phyloP scores from a whole-genome alignment of 2,888 invertebrate genomes.

The Sphecodes monilicornis region DNA sequence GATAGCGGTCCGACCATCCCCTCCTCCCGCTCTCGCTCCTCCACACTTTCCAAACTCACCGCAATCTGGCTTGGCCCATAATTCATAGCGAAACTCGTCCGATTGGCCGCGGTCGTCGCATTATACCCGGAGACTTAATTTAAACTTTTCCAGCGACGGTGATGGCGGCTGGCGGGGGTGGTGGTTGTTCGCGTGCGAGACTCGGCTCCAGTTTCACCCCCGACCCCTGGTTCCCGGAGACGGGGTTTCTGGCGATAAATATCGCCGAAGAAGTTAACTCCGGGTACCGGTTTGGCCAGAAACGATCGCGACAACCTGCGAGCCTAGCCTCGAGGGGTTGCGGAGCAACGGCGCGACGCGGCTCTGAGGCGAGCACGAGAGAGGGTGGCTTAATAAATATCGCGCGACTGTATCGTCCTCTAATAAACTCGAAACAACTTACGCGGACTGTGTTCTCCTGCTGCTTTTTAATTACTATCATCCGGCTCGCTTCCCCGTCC shows the following conservation, averaged over 20 bases:
- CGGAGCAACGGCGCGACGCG: neutral
- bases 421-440: slow-evolving; percentile 64
- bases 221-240: neutral
- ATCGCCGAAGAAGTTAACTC: slow-evolving; percentile 36
- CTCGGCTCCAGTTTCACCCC: neutral
- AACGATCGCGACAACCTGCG: slow-evolving; percentile 27
- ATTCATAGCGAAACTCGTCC: slow-evolving; percentile 80
- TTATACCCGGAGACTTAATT: slow-evolving; percentile 79
- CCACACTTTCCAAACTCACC: neutral
- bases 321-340: neutral
- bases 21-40: neutral
- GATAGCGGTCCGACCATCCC: neutral
- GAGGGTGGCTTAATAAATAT: slow-evolving; percentile 62
- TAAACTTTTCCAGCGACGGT: slow-evolving; percentile 75
- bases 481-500: slow-evolving; percentile 22
- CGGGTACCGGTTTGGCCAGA: neutral
- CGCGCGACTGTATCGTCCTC: slow-evolving; percentile 41
- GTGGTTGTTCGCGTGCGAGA: neutral
- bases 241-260: slow-evolving; percentile 32
- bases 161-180: slow-evolving; percentile 3
- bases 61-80: slow-evolving; percentile 58
- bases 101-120: slow-evolving; percentile 76
- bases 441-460: slow-evolving; percentile 48
- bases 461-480: slow-evolving; percentile 66
- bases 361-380: too few relatives aligned